Conservation (phyloP, 2,888 invertebrate species). For the Andrena bicolor region DNA sequence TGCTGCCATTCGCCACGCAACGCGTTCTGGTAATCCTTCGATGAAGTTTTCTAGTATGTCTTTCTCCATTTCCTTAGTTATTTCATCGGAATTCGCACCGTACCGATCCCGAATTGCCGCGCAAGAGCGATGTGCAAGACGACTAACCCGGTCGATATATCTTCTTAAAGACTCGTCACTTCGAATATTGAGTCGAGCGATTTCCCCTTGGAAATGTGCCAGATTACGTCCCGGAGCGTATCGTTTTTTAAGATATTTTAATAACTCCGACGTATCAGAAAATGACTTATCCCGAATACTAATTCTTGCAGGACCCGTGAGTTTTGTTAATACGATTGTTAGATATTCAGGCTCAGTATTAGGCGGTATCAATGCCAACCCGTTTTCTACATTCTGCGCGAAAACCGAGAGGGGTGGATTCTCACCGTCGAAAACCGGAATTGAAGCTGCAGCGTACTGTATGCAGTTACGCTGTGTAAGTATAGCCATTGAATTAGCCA, state of each 20-base stretch:
- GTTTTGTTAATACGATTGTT: background rate
- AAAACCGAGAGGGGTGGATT: background rate
- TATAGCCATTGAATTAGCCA: background rate
- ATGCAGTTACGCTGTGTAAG: background rate
- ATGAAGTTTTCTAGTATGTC: background rate
- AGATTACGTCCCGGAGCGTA: background rate
- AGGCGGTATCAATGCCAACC: constrained; percentile 6
- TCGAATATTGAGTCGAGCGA: background rate
- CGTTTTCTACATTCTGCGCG: constrained; percentile 1
- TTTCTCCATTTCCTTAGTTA: background rate
- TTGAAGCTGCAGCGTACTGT: constrained; percentile 1
- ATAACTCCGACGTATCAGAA: background rate
- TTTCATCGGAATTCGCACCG: background rate
- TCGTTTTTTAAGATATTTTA: background rate
- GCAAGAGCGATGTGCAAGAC: no score
- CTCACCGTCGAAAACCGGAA: background rate
- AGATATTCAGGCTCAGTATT: constrained; percentile 4
- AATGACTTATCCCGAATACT: background rate
- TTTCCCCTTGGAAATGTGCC: background rate
- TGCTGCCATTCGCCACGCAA: background rate
- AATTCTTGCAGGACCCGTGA: background rate
- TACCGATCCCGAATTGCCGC: background rate
- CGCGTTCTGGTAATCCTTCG: background rate
- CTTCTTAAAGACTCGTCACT: background rate
- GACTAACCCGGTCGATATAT: no score